phyloP scores from a whole-genome alignment of 2,797 vertebrate species.

The Spondyliosoma cantharus region DNA sequence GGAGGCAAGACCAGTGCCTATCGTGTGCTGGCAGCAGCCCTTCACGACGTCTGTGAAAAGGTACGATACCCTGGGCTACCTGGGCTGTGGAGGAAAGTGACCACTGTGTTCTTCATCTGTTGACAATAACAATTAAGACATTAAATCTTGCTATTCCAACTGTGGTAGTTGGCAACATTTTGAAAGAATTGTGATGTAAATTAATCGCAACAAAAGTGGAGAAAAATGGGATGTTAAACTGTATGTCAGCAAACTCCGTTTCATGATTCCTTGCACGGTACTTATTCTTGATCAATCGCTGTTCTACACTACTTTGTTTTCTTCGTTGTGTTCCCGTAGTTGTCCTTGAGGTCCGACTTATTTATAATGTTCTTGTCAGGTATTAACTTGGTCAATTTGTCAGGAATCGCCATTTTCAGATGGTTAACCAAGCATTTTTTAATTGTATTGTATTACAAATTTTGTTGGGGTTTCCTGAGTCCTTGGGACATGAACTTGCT shows the following conservation, averaged over 20 bases:
- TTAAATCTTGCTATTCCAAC: background rate
- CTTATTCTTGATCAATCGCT: slow-evolving; percentile 24
- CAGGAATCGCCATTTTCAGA: slow-evolving; percentile 16
- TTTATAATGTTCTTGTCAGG: slow-evolving; percentile 35
- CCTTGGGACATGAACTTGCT: slow-evolving; percentile 29
- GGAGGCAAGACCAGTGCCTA: slow-evolving; percentile 92
- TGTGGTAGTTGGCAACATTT: background rate
- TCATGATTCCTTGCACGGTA: background rate
- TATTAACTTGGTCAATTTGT: slow-evolving; percentile 36
- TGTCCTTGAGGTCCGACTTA: slow-evolving; percentile 31
- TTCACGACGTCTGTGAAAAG: slow-evolving; percentile 87
- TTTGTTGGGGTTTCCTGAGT: slow-evolving; percentile 10
- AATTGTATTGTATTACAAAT: slow-evolving; percentile 27
- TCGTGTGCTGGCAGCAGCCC: slow-evolving; percentile 87
- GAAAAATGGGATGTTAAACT: background rate
- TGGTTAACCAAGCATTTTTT: slow-evolving; percentile 46
- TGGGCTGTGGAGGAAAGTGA: background rate
- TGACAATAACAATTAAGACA: background rate
- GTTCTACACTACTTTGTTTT: slow-evolving; percentile 21
- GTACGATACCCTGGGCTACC: slow-evolving; percentile 64
- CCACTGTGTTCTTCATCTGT: background rate
- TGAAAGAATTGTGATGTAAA: background rate
- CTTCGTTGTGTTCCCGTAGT: background rate
- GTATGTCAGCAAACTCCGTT: background rate
- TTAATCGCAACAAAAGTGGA: slow-evolving; percentile 10